Conservation (phyloP, 2,113 vertebrate species). For the Alexandromys fortis region DNA sequence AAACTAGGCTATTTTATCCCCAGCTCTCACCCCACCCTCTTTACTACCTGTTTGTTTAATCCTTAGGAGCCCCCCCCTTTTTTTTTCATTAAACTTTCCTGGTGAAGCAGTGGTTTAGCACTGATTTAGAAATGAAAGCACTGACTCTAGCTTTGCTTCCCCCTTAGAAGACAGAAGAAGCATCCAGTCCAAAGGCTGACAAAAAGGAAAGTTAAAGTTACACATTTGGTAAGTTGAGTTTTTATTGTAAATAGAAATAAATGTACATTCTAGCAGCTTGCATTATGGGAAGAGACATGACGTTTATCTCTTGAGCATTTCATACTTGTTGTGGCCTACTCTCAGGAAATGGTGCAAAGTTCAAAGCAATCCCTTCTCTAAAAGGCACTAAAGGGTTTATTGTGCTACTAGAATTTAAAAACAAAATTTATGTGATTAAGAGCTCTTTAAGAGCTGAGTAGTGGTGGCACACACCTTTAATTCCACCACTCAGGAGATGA, state of each 20-base stretch:
- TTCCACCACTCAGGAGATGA: neutral
- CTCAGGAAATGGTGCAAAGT: neutral
- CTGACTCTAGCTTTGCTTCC: conserved; percentile 49
- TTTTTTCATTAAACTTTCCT: neutral
- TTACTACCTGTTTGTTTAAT: neutral
- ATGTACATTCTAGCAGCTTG: neutral
- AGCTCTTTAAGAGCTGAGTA: neutral
- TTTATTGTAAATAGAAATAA: neutral
- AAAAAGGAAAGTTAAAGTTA: conserved; percentile 84
- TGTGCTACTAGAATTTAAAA: neutral
- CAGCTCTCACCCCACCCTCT: neutral
- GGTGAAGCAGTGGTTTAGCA: neutral
- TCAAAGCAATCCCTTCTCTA: neutral
- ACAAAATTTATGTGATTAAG: neutral
- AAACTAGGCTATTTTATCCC: neutral
- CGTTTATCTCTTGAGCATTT: neutral
- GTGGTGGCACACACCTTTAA: no score
- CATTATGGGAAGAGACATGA: neutral
- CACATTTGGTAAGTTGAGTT: conserved; percentile 75
- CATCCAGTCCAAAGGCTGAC: conserved; percentile 83
- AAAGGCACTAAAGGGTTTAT: neutral
- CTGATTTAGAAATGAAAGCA: conserved; percentile 17
- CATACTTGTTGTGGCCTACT: neutral
- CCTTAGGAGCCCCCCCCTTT: neutral
- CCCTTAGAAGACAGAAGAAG: conserved; percentile 81